These are phyloP conservation scores for Zingel zingel DNA, from an alignment of 2,113 vertebrate genomes.

Conservation along the genomic window DNA sequence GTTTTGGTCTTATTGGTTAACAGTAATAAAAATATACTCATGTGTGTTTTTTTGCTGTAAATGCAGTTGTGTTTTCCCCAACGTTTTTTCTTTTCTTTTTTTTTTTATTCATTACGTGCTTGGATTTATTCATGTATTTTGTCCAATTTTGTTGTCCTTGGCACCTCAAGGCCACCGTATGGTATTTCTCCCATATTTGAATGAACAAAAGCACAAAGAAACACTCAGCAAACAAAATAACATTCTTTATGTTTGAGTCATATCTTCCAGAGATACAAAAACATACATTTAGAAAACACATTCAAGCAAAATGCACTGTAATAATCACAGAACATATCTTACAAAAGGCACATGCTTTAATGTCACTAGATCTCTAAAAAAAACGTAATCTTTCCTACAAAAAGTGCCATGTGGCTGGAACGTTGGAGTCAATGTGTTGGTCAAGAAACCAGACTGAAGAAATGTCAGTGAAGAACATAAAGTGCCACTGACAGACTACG, in stretches of 20 bases:
- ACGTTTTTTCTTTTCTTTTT: background rate
- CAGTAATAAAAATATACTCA: background rate
- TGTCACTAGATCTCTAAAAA: conserved; percentile 18
- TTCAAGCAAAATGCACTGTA: conserved; percentile 23
- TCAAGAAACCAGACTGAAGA: conserved; percentile 18
- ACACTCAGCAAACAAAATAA: conserved; percentile 46
- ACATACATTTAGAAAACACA: conserved; percentile 58
- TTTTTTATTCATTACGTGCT: background rate
- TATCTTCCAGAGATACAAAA: conserved; percentile 69
- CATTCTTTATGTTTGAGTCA: conserved; percentile 40
- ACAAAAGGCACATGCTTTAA: conserved; percentile 60
- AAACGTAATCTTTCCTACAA: conserved; percentile 36
- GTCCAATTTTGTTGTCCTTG: background rate
- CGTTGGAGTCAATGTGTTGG: conserved; percentile 25
- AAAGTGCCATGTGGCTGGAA: conserved; percentile 57
- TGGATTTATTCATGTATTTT: background rate
- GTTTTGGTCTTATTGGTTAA: background rate
- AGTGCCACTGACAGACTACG: conserved; percentile 5
- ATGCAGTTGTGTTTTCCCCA: background rate
- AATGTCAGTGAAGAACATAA: conserved; percentile 41
- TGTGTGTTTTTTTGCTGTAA: background rate
- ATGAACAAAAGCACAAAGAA: conserved; percentile 14
- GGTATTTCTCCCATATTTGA: background rate
- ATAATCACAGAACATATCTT: conserved; percentile 17
- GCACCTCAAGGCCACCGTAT: background rate